Percentiles rank a stretch among this genome's conserved stretches.
These are phyloP conservation scores for Leptinotarsa rubiginosa DNA, from an alignment of 2,888 invertebrate genomes.

Conservation along the genomic window DNA sequence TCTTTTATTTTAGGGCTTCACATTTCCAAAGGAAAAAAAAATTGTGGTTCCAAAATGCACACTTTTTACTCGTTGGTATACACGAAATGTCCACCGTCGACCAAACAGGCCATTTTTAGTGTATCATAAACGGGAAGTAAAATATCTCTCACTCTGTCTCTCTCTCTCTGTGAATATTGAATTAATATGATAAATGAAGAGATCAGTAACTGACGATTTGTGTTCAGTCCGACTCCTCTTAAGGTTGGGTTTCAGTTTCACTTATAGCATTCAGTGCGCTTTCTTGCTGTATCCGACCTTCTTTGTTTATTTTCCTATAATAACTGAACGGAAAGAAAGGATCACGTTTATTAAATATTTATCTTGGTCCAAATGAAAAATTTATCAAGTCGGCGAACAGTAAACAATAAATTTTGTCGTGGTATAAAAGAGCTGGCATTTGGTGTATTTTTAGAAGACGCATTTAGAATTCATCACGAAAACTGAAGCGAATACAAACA, in stretches of 20 bases:
- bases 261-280: background rate
- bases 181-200: too few species aligned
- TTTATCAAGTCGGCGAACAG: slow-evolving; percentile 18
- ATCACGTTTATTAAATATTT: slow-evolving; percentile 42
- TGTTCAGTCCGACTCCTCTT: slow-evolving; percentile 1
- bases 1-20: too few species aligned
- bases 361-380: slow-evolving; percentile 33
- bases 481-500: background rate
- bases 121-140: too few species aligned
- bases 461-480: background rate
- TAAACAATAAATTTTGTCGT: slow-evolving; percentile 19
- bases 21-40: too few species aligned
- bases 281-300: background rate
- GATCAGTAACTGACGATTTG: too few species aligned
- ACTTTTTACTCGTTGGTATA: too few species aligned
- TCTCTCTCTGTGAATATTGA: too few species aligned
- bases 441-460: background rate
- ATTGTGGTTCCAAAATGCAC: too few species aligned
- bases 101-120: too few species aligned
- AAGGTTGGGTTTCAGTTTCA: background rate
- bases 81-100: too few species aligned
- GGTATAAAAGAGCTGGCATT: background rate
- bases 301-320: slow-evolving; percentile 34
- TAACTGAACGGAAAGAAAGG: slow-evolving; percentile 27
- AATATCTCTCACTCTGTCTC: too few species aligned